These are phyloP conservation scores for Halcyon chelicuti DNA, from an alignment of 2,797 vertebrate species.

Conservation along the genomic window DNA sequence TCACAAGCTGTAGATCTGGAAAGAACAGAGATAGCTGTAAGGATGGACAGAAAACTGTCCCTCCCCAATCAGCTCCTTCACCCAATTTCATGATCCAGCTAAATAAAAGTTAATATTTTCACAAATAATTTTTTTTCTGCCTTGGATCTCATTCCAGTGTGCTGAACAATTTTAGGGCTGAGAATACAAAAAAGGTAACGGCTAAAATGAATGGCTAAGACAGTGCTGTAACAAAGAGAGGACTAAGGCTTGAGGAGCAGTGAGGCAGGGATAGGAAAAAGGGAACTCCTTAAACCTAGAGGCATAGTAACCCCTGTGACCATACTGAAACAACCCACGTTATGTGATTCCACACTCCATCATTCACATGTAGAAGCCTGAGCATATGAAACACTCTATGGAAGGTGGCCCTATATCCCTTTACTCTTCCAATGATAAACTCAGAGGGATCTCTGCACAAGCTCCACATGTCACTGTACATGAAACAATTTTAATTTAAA, in stretches of 20 bases:
- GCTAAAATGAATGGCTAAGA: background rate
- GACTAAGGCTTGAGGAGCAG: background rate
- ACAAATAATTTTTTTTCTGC: background rate
- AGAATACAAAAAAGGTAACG: background rate
- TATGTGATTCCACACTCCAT: background rate
- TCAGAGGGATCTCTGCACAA: background rate
- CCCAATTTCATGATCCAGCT: background rate
- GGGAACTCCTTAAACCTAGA: background rate
- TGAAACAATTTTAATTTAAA: conserved; percentile 34
- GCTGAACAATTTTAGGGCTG: background rate
- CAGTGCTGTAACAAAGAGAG: background rate
- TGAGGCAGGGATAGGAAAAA: background rate
- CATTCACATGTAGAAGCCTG: background rate
- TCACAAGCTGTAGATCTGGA: background rate
- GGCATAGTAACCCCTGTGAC: background rate
- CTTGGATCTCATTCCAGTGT: background rate
- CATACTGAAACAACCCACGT: background rate
- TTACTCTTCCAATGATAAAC: background rate
- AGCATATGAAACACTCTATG: background rate
- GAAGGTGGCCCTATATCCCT: background rate
- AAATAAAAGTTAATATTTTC: background rate
- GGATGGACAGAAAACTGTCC: background rate
- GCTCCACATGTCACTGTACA: background rate
- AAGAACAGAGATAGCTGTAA: background rate
- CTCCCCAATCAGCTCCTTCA: background rate